Evolutionary conservation across 2,888 invertebrate genomes (phyloP).

Genomic region (Andrena chrysosceles): DNA sequence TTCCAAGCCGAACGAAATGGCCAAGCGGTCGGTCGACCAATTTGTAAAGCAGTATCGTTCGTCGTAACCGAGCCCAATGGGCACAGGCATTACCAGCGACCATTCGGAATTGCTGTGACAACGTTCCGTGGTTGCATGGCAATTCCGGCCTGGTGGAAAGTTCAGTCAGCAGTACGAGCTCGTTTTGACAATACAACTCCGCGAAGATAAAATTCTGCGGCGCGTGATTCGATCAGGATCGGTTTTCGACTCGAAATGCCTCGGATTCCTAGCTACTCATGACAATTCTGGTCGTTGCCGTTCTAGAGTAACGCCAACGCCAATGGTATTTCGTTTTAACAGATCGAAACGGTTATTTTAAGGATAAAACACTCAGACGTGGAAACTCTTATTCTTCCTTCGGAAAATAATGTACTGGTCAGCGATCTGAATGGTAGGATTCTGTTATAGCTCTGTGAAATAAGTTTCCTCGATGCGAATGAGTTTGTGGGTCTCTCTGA

Average conservation of each 20-base stretch:
- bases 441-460: no score
- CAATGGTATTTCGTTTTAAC: not conserved
- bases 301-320: not conserved
- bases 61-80: conserved; percentile 45
- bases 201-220: conserved; percentile 49
- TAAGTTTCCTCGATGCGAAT: no score
- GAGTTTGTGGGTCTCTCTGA: no score
- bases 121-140: conserved; percentile 65
- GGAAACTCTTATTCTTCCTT: no score
- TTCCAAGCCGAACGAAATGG: conserved; percentile 42
- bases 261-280: not conserved
- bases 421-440: no score
- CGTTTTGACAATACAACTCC: conserved; percentile 62
- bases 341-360: no score
- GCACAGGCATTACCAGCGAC: conserved; percentile 52
- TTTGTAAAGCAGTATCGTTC: conserved; percentile 52
- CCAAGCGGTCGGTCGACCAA: conserved; percentile 44
- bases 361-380: no score
- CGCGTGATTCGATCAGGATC: conserved; percentile 22
- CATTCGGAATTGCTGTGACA: conserved; percentile 65
- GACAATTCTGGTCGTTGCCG: conserved; percentile 10
- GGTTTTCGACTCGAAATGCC: conserved; percentile 18
- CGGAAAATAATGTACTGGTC: no score
- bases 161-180: conserved; percentile 64
- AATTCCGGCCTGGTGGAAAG: conserved; percentile 59